These are phyloP conservation scores for Solenodon paradoxus DNA, from an alignment of 2,113 vertebrate genomes.

Conservation along the genomic window DNA sequence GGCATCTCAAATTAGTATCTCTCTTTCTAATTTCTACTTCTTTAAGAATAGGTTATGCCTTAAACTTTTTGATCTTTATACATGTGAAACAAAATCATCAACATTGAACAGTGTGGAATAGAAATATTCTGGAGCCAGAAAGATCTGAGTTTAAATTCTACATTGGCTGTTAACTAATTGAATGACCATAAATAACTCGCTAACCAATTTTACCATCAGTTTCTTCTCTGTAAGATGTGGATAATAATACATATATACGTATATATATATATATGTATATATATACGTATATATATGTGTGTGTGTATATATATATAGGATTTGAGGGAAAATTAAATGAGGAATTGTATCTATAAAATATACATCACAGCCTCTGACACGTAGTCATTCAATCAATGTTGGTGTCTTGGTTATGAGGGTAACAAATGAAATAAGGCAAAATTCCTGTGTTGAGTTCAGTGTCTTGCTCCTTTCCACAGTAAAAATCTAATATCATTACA, in stretches of 20 bases:
- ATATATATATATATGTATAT: no score
- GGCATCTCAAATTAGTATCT: not conserved
- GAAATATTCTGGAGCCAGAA: not conserved
- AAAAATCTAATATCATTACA: not conserved
- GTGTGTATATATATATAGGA: no score
- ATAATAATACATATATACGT: no score
- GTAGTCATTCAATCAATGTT: not conserved
- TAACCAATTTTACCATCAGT: not conserved
- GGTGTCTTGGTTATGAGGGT: not conserved
- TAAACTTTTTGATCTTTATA: not conserved
- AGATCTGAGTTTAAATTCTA: constrained; percentile 3
- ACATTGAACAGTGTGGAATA: not conserved
- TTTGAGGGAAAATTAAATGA: not conserved
- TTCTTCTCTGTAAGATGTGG: no score
- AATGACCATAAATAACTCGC: not conserved
- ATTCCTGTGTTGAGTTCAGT: not conserved
- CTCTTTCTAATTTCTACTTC: not conserved
- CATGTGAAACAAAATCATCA: not conserved
- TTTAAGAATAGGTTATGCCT: not conserved
- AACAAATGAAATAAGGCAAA: not conserved
- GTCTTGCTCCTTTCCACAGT: not conserved
- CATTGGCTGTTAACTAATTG: not conserved
- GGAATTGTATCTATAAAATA: not conserved
- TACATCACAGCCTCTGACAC: not conserved
- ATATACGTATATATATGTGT: no score